phyloP scores from a whole-genome alignment of 2,888 invertebrate genomes.

The Arrhopalites spinosus region DNA sequence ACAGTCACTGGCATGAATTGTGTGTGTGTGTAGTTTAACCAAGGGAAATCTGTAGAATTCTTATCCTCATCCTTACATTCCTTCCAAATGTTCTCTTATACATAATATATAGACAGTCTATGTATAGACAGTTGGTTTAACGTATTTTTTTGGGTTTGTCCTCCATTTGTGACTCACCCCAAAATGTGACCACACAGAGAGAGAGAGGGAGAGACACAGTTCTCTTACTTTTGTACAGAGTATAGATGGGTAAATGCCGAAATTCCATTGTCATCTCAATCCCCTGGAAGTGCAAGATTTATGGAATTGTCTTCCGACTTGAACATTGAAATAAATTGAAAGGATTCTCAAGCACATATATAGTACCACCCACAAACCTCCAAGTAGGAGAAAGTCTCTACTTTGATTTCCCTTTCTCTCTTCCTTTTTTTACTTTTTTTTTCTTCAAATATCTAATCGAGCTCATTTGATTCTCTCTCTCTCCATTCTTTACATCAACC shows the following conservation, averaged over 20 bases:
- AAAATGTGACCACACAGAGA: background rate
- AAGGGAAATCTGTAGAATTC: too few species aligned
- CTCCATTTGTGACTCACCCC: background rate
- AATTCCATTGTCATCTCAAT: constrained; percentile 56
- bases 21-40: too few species aligned
- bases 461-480: background rate
- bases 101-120: too few species aligned
- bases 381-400: background rate
- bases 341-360: constrained; percentile 48
- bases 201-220: constrained; percentile 24
- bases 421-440: background rate
- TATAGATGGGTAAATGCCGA: constrained; percentile 39
- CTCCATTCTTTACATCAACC: too few species aligned
- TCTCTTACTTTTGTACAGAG: too few species aligned
- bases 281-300: constrained; percentile 55
- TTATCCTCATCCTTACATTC: too few species aligned
- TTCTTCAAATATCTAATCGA: constrained; percentile 5
- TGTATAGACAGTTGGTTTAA: too few species aligned
- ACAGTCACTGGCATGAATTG: too few species aligned
- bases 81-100: too few species aligned
- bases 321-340: constrained; percentile 56
- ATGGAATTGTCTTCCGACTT: constrained; percentile 55
- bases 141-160: too few species aligned
- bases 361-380: too few species aligned
- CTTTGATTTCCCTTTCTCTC: background rate